A percentile compares a stretch with the other conserved stretches of the same genome.
Conservation (phyloP, 2,113 vertebrate genomes). For the Corythoichthys haematopterus region DNA sequence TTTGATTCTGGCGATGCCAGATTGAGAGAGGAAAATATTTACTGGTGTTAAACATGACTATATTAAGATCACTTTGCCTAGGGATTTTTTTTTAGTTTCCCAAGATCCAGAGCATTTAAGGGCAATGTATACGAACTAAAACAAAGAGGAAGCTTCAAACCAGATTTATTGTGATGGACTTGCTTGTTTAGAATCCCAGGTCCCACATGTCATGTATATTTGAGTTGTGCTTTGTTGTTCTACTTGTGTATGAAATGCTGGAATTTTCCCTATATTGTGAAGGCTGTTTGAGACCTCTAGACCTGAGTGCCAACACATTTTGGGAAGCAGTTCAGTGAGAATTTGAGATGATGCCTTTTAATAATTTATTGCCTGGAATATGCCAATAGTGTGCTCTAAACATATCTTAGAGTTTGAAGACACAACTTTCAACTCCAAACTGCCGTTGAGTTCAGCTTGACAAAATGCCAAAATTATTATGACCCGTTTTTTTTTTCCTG, state of each 20-base stretch:
- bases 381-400: conserved; percentile 59
- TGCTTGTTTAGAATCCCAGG: conserved; percentile 36
- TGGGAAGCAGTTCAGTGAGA: conserved; percentile 73
- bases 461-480: conserved; percentile 28
- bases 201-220: conserved; percentile 64
- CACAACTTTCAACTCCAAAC: conserved; percentile 45
- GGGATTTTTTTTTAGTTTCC: conserved; percentile 16
- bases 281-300: conserved; percentile 64
- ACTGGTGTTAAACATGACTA: conserved; percentile 51
- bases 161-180: conserved; percentile 34
- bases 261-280: conserved; percentile 58
- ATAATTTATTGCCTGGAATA: conserved; percentile 70
- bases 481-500: conserved; percentile 6
- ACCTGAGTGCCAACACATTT: conserved; percentile 68
- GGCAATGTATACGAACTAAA: conserved; percentile 24
- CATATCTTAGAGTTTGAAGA: conserved; percentile 59
- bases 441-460: conserved; percentile 22
- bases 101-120: conserved; percentile 28
- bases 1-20: conserved; percentile 59
- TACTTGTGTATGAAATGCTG: conserved; percentile 58
- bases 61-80: conserved; percentile 50
- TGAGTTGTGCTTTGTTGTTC: conserved; percentile 65
- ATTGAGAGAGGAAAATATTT: conserved; percentile 55
- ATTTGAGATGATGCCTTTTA: conserved; percentile 66
- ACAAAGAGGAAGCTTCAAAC: conserved; percentile 27